Evolutionary conservation across 1,140 invertebrate genomes (phyloP).

Genomic region (Zaprionus gabonicus): DNA sequence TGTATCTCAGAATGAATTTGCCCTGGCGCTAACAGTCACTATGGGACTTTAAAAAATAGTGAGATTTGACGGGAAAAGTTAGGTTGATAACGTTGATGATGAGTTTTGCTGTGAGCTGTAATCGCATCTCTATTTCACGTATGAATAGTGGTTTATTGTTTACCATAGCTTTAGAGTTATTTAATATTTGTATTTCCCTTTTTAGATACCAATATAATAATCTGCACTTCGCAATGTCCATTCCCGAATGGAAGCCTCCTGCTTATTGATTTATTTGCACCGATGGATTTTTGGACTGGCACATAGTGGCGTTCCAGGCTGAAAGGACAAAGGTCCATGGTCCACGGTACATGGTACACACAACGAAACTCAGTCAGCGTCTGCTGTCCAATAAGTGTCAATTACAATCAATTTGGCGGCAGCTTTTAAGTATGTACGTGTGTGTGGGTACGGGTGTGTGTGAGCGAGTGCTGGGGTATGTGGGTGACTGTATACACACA

Average conservation of each 20-base stretch:
- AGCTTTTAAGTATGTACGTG: constrained; percentile 46
- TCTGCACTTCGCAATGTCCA: background rate
- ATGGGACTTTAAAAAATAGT: too few species aligned
- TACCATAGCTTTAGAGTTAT: too few species aligned
- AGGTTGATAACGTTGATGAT: too few species aligned
- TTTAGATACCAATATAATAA: background rate
- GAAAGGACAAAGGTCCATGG: constrained; percentile 30
- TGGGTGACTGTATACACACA: constrained; percentile 8
- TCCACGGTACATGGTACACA: background rate
- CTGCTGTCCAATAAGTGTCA: constrained; percentile 71
- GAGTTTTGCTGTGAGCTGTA: too few species aligned
- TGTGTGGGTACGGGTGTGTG: constrained; percentile 4
- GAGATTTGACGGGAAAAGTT: too few species aligned
- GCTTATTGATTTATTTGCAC: constrained; percentile 38
- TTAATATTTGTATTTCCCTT: background rate
- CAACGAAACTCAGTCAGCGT: constrained; percentile 42
- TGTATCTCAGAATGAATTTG: background rate
- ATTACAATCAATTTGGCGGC: constrained; percentile 65
- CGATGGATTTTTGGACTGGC: constrained; percentile 14
- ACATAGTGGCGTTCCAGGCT: background rate
- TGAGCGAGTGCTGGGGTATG: background rate
- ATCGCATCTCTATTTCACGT: too few species aligned
- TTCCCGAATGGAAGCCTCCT: background rate
- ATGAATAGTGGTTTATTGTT: too few species aligned
- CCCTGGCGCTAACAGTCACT: too few species aligned